These are phyloP conservation scores for Sarcophilus harrisii DNA, from an alignment of 2,797 vertebrate species.

Conservation along the genomic window DNA sequence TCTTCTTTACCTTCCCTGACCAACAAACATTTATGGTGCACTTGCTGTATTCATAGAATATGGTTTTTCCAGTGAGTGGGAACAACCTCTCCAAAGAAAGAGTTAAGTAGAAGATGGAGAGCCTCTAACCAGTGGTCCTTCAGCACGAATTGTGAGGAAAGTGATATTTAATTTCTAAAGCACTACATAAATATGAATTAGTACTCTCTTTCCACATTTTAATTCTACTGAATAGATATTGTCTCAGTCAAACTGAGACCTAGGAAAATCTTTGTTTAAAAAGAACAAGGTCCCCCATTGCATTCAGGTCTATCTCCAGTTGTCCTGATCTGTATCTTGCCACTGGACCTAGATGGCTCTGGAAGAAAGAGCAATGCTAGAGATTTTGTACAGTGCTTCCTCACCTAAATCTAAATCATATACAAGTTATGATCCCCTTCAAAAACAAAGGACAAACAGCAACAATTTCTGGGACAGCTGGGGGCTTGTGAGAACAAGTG, in stretches of 20 bases:
- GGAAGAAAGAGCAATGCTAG: too few relatives aligned
- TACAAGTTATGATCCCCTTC: too few relatives aligned
- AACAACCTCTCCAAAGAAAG: background rate
- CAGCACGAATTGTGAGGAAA: background rate
- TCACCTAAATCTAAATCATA: too few relatives aligned
- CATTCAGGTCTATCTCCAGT: too few relatives aligned
- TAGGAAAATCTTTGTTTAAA: too few relatives aligned
- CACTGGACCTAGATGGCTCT: too few relatives aligned
- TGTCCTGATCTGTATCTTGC: too few relatives aligned
- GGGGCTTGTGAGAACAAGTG: background rate
- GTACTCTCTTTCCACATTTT: background rate
- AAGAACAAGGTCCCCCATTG: too few relatives aligned
- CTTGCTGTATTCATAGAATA: background rate
- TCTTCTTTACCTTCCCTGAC: background rate
- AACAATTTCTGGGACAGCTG: background rate
- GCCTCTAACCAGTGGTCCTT: conserved; percentile 9
- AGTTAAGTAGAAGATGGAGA: background rate
- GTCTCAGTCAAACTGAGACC: too few relatives aligned
- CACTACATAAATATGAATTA: background rate
- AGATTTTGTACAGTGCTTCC: too few relatives aligned
- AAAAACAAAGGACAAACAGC: too few relatives aligned
- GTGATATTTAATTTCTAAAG: background rate
- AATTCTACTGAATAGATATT: too few relatives aligned
- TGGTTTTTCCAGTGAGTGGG: background rate
- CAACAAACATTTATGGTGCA: background rate